Evolutionary conservation across 2,888 invertebrate genomes (phyloP), one percentile per base, ranked within the genome.

Genomic region (Ceriagrion tenellum): DNA sequence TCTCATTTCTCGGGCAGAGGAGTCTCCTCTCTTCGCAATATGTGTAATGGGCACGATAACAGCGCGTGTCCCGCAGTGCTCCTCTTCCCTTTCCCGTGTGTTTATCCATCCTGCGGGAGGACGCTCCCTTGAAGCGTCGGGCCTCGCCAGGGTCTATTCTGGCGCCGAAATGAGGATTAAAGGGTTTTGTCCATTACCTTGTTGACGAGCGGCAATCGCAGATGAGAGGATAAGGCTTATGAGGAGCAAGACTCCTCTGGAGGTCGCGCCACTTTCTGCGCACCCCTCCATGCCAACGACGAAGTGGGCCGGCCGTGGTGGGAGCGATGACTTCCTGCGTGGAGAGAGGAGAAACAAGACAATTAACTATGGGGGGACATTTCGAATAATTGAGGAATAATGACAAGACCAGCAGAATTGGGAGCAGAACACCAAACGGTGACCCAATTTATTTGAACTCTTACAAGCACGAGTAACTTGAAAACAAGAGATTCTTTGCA

Each of bases 221-320:
- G 69, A 69, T 69, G 93, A 74, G 93, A 93, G 93, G 26, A 93
- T 47, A 20, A 93, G 93, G 30, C 81, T 81, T 81, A 63, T 93
- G 63, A 59, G 59, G 93, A 93, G 93, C 26, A 93, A n/a, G 40
- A 93, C 93, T n/a, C 93, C 93, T 69, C 69, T 93, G 74, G 93
- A 93, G 93, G 93, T 47, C 40, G 93, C 93, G 93, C 93, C 93
- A 69, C 93, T 63, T 93, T 74, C 93, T n/a, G 69, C 93, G 93
- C 93, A 74, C 93, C 93, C 93, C 93, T 93, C 93, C 93, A 93
- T 93, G 16, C 93, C 93, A 69, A 74, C 93, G 23, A 69, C 47
- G 63, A 74, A 74, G 40, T 93, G 63, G 63, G 69, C 59, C 93
- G 93, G 93, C 93, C 93, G 93, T 93, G 93, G 93, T 93, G 93